Conservation (phyloP, 2,113 vertebrate species). For the Corythoichthys intestinalis region DNA sequence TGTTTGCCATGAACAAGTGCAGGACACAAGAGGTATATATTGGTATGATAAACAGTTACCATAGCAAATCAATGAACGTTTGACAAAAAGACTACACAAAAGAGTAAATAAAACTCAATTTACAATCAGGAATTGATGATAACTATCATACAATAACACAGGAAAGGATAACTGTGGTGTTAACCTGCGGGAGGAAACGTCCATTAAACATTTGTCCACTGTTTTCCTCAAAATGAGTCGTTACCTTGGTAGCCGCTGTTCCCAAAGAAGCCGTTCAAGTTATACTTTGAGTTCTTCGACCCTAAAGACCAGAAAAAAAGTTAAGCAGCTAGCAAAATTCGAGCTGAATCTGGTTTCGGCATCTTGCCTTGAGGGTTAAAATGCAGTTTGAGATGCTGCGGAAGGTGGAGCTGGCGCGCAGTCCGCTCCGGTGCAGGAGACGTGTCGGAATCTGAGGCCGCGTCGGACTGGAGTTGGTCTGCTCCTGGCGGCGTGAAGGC, state of each 20-base stretch:
- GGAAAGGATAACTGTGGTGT: constrained; percentile 22
- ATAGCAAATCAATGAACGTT: constrained; percentile 5
- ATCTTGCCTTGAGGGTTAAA: constrained; percentile 56
- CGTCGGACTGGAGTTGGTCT: constrained; percentile 1
- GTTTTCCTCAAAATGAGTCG: not conserved
- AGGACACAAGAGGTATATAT: not conserved
- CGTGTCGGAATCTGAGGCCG: constrained; percentile 18
- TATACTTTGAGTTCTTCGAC: constrained; percentile 62
- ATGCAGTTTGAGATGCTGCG: constrained; percentile 71
- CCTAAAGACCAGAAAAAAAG: constrained; percentile 46
- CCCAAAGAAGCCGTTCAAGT: constrained; percentile 74
- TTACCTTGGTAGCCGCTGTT: constrained; percentile 72
- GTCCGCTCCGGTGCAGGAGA: constrained; percentile 40
- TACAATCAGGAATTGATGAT: constrained; percentile 28
- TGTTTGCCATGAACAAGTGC: not conserved
- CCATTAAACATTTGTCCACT: not conserved
- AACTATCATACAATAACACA: constrained; percentile 45
- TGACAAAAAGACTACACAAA: not conserved
- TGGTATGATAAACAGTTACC: constrained; percentile 7
- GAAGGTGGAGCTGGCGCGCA: constrained; percentile 66
- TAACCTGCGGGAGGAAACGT: constrained; percentile 51
- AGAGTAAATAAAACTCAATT: constrained; percentile 27
- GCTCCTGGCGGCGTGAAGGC: constrained; percentile 26
- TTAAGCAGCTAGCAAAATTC: not conserved
- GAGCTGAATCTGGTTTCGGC: not conserved